Evolutionary conservation across 1,140 invertebrate species (phyloP).

Genomic region (Scaptomyza hsui): DNA sequence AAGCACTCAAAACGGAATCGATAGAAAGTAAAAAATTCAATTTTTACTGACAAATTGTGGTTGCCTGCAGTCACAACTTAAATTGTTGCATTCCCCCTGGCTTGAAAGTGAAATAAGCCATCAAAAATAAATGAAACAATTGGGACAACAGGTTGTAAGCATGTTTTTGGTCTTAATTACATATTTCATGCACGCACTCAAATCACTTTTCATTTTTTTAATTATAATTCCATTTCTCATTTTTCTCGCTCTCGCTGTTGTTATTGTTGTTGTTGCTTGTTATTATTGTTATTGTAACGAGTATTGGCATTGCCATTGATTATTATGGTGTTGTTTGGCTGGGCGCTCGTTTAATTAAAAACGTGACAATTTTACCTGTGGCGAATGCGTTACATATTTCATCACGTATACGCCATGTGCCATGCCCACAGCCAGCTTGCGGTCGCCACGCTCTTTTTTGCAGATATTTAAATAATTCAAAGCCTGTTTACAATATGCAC

Average conservation of each 20-base stretch:
- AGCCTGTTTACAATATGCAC: slow-evolving; percentile 61
- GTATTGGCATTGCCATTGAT: slow-evolving; percentile 55
- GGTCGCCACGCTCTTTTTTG: slow-evolving; percentile 3
- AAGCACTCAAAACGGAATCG: not conserved
- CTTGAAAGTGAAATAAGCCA: slow-evolving; percentile 18
- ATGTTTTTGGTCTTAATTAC: slow-evolving; percentile 40
- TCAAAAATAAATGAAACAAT: slow-evolving; percentile 9
- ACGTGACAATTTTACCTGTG: slow-evolving; percentile 80
- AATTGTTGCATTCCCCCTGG: not conserved
- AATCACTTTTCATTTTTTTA: slow-evolving; percentile 70
- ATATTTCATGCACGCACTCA: slow-evolving; percentile 57
- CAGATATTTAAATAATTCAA: slow-evolving; percentile 58
- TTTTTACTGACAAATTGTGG: not conserved
- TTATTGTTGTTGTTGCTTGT: slow-evolving; percentile 20
- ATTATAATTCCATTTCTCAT: slow-evolving; percentile 61
- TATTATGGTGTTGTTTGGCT: slow-evolving; percentile 49
- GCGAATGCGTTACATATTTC: slow-evolving; percentile 65
- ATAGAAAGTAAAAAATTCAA: not conserved
- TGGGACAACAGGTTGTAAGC: slow-evolving; percentile 56
- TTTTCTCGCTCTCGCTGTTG: slow-evolving; percentile 22
- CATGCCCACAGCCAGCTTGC: slow-evolving; percentile 20
- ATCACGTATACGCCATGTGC: slow-evolving; percentile 62
- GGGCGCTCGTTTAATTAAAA: slow-evolving; percentile 71
- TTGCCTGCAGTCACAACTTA: not conserved
- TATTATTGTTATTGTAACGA: slow-evolving; percentile 25